These are phyloP conservation scores for Mastomys coucha DNA, from an alignment of 2,113 vertebrate genomes.

Conservation along the genomic window DNA sequence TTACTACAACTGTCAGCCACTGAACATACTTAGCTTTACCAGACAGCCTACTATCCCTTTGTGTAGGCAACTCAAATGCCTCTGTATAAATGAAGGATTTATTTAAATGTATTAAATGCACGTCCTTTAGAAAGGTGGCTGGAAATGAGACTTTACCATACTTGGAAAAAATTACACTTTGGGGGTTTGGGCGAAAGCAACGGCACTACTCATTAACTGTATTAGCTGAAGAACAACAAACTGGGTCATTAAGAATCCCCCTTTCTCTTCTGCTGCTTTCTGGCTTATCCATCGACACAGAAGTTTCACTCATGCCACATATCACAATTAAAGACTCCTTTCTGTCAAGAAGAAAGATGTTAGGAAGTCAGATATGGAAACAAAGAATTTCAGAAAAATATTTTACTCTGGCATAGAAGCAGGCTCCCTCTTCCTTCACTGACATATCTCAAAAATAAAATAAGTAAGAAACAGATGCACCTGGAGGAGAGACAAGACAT, in stretches of 20 bases:
- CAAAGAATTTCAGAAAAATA: neutral
- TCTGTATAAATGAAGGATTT: constrained; percentile 31
- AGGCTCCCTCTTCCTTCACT: neutral
- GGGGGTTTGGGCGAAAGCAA: constrained; percentile 10
- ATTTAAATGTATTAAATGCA: constrained; percentile 16
- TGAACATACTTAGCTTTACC: neutral
- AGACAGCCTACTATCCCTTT: neutral
- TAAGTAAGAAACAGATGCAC: neutral
- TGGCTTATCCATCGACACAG: constrained; percentile 2
- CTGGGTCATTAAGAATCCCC: neutral
- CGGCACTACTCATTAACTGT: neutral
- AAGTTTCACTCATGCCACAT: neutral
- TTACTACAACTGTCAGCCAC: constrained; percentile 27
- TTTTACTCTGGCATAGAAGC: constrained; percentile 16
- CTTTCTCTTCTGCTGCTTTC: neutral
- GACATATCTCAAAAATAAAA: neutral
- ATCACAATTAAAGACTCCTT: constrained; percentile 16
- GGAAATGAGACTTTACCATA: constrained; percentile 42
- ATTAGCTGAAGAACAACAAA: neutral
- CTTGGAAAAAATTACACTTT: constrained; percentile 40
- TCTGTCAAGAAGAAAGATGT: constrained; percentile 24
- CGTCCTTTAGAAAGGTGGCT: neutral
- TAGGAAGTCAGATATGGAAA: neutral
- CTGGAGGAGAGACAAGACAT: neutral
- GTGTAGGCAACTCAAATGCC: neutral